Percentiles rank a stretch among this genome's conserved stretches.
Evolutionary conservation across 2,113 vertebrate genomes (phyloP).

Genomic region (Peromyscus californicus): DNA sequence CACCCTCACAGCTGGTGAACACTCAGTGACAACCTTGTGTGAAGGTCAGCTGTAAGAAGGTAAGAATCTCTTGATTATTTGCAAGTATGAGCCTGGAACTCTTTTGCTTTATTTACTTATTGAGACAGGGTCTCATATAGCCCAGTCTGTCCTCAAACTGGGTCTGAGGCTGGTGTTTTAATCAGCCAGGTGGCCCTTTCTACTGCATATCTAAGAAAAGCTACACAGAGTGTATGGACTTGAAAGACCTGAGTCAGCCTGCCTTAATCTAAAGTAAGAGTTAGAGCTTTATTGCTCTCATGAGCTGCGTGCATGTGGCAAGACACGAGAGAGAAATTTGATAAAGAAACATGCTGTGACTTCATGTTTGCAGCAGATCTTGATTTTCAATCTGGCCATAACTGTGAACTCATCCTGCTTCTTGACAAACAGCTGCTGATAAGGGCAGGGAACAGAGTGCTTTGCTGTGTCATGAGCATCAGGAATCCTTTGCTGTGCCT

Average conservation of each 20-base stretch:
- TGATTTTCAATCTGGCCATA: neutral
- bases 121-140: neutral
- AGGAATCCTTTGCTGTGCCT: neutral
- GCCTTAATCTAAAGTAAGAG: neutral
- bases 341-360: neutral
- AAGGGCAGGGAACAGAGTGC: neutral
- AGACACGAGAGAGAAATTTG: conserved; percentile 8
- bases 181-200: neutral
- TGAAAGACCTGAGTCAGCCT: neutral
- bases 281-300: neutral
- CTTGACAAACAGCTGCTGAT: conserved; percentile 33
- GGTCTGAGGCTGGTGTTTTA: neutral
- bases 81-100: no score
- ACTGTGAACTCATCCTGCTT: neutral
- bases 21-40: neutral
- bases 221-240: neutral
- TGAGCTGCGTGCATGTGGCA: conserved; percentile 3
- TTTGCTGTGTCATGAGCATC: neutral
- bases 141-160: neutral
- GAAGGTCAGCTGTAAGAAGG: neutral
- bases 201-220: neutral
- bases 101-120: neutral
- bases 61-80: neutral
- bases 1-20: neutral
- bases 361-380: conserved; percentile 1